Base-by-base conservation (phyloP, 2,888 invertebrate genomes). In the Caradrina clavipalpis region DNA sequence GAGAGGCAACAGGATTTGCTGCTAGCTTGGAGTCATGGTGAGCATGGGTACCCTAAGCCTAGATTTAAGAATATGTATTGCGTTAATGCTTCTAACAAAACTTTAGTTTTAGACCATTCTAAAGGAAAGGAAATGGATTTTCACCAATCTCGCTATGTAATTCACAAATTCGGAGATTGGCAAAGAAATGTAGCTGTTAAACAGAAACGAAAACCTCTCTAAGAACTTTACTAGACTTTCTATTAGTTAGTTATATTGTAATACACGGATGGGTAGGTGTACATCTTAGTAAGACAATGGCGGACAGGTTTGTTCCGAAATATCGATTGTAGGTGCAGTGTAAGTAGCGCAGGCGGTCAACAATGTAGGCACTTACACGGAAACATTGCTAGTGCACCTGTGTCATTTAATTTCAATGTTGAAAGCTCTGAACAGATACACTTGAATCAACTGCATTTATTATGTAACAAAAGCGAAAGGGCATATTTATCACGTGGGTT, bases 11-110 rank as follows among this genome's bases (percentile, higher is more conserved):
- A 94, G 88, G 95, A 95, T 80, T 86, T 95, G 83, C 91, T 95
- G 61, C 89, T 93, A 62, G 90, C 93, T 76, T 96, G 96, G 95
- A 93, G 90, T 71, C 90, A 95, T 85, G 96, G 95, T 95, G 89
- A 95, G 95, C 66, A 67, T 69, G 26, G 26, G 26, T 73, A 42
- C 50, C 19, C 89, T 77, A 39, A 78, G 53, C 39, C n/a, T 72
- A 49, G 26, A 68, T 69, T 64, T 63, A 21, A 63, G 45, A 49
- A 17, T 39, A 26, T 42, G 22, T 21, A 60, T 47, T 63, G 31
- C 15, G 26, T 65, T 49, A 65, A 39, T 13, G 78, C 73, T 73
- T 68, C 15, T 54, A 59, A 50, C 26, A 21, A 22, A 59, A 62
- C 17, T 35, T 11, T 54, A 54, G 22, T 57, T 26, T 11, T 39